These are phyloP conservation scores for Parazoanthus atlanticus DNA, from an alignment of 92 coral and sea anemone species.

Conservation along the genomic window DNA sequence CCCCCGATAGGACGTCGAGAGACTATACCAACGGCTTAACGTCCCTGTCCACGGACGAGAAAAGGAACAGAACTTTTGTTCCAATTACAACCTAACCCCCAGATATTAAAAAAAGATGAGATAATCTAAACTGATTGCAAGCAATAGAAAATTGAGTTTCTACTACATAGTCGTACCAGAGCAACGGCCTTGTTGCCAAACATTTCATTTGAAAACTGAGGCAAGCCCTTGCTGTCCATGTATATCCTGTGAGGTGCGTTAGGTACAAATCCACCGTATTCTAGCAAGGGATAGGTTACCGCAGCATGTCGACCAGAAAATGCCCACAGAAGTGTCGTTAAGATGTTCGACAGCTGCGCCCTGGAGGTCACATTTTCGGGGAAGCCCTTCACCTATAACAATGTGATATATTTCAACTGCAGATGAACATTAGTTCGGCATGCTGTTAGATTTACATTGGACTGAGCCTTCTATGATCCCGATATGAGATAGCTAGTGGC, in stretches of 20 bases:
- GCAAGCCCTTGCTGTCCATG: slow-evolving; percentile 74
- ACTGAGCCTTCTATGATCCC: no score
- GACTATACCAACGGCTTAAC: no score
- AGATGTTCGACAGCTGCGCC: slow-evolving; percentile 46
- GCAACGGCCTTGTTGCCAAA: slow-evolving; percentile 99
- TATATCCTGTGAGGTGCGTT: slow-evolving; percentile 95
- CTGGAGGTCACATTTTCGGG: slow-evolving; percentile 70
- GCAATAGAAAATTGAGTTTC: no score
- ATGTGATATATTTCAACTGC: not conserved
- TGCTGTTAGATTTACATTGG: no score
- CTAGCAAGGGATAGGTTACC: slow-evolving; percentile 84
- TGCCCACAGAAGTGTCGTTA: slow-evolving; percentile 86
- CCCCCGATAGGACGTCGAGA: no score
- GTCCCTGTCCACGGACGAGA: no score
- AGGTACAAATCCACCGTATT: slow-evolving; percentile 95
- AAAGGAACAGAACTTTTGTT: no score
- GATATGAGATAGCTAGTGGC: no score
- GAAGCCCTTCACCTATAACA: slow-evolving; percentile 74
- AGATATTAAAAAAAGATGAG: no score
- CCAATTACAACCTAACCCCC: no score
- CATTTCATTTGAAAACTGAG: slow-evolving; percentile 79
- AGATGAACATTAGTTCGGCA: no score
- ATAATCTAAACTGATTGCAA: no score
- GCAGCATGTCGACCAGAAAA: slow-evolving; percentile 94
- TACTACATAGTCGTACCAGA: slow-evolving; percentile 56